These are phyloP conservation scores for Drosophila austrosaltans DNA, from an alignment of 2,888 invertebrate genomes.

Conservation along the genomic window DNA sequence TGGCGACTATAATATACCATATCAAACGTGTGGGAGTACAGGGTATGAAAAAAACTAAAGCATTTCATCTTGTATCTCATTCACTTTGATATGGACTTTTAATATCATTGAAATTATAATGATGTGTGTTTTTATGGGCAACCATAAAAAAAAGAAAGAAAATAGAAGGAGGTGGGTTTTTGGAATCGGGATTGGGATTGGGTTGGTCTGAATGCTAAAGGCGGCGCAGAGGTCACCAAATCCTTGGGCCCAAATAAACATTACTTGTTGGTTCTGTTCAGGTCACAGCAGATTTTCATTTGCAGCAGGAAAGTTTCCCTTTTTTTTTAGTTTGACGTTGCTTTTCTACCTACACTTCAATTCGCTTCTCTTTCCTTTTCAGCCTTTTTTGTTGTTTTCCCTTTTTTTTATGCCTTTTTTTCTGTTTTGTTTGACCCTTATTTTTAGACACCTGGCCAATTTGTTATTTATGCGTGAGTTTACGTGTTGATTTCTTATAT, in stretches of 20 bases:
- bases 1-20: background rate
- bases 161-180: background rate
- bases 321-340: conserved; percentile 4
- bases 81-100: conserved; percentile 70
- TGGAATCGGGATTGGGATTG: background rate
- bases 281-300: conserved; percentile 8
- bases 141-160: conserved; percentile 51
- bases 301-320: conserved; percentile 11
- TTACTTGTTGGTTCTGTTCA: conserved; percentile 5
- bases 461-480: conserved; percentile 71
- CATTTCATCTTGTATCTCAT: conserved; percentile 63
- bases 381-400: background rate
- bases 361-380: background rate
- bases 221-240: background rate
- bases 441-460: conserved; percentile 48
- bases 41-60: conserved; percentile 30
- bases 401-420: conserved; percentile 2
- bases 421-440: conserved; percentile 37
- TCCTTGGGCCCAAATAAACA: conserved; percentile 14
- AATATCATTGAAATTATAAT: conserved; percentile 78
- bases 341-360: background rate
- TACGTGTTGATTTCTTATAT: conserved; percentile 75
- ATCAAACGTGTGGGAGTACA: background rate
- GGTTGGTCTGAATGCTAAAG: background rate
- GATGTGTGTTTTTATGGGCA: conserved; percentile 69